Evolutionary conservation across 2,888 invertebrate genomes (phyloP), one percentile per base, ranked within the genome.

Genomic region (Minunthozetes semirufus): DNA sequence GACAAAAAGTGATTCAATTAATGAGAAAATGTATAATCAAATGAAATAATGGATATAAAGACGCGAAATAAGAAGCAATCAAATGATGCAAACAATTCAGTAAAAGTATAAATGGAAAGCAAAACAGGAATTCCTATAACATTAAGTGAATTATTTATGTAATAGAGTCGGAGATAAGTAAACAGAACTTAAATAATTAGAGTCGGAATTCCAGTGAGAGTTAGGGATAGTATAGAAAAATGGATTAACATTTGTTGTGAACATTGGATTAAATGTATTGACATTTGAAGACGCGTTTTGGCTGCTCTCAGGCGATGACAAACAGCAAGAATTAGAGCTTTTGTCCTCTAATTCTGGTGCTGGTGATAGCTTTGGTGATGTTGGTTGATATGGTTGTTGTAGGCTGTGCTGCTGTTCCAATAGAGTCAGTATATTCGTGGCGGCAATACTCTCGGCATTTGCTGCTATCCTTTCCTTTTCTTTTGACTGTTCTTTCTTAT

Each of bases 131-230:
- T 42, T 42, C 1, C 5, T 13, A 9, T 13, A 33, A 25, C 5
- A 27, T 59, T 59, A 9, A 25, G 6, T 29, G 11, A 63, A 17
- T 63, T 63, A 63, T 63, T 63, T 63, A 29, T 63, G 38, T 33
- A 63, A 33, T 63, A n/a, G 19, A 27, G 27, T 15, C 1, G 38
- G 27, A 63, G 63, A 63, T 13, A 63, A 63, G 33, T 63, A 63
- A 63, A 63, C 22, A 63, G 33, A 1, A 63, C n/a, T 63, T 22
- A 68, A 42, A 68, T 68, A 68, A 68, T 68, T 68, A 46, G 68
- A 42, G n/a, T 68, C 68, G 13, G 11, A 42, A 46, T 38, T 68
- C 68, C 68, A 68, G 1, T 33, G 63, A 27, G 63, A 33, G 17
- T 63, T 63, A 27, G 63, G 2, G 13, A 27, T 63, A 33, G 25